Percentiles rank a stretch among this genome's conserved stretches.
These are phyloP conservation scores for Oligia fasciuncula DNA, from an alignment of 2,888 invertebrate genomes.

Conservation along the genomic window DNA sequence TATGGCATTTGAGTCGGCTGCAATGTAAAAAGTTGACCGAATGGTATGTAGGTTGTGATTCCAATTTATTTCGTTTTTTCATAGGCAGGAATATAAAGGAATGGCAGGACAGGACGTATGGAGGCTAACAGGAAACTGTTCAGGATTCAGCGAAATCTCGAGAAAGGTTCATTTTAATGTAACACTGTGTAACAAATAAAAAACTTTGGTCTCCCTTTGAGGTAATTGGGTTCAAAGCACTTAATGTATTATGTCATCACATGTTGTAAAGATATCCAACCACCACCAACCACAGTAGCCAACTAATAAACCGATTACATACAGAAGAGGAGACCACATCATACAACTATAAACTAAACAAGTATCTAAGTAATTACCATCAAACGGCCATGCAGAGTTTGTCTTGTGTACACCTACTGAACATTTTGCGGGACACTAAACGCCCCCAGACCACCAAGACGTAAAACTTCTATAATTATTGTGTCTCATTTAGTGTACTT, in stretches of 20 bases:
- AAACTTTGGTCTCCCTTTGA: background rate
- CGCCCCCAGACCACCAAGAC: background rate
- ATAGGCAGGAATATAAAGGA: background rate
- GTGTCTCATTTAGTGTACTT: background rate
- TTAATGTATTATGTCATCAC: background rate
- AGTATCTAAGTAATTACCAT: constrained; percentile 30
- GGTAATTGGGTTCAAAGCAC: background rate
- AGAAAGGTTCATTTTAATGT: no score
- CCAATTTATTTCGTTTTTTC: background rate
- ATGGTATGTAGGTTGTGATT: background rate
- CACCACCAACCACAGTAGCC: no score
- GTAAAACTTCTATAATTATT: background rate
- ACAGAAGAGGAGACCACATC: constrained; percentile 14
- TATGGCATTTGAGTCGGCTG: background rate
- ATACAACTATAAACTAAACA: constrained; percentile 7
- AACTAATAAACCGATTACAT: constrained; percentile 1
- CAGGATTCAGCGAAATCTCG: no score
- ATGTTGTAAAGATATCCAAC: background rate
- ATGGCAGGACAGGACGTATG: background rate
- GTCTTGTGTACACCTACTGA: background rate
- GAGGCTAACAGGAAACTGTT: background rate
- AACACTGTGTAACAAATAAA: background rate
- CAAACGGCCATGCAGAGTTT: background rate
- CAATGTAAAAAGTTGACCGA: background rate
- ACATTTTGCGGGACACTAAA: background rate